Evolutionary conservation across 1,140 invertebrate genomes (phyloP).

Genomic region (Orchestia grillus): DNA sequence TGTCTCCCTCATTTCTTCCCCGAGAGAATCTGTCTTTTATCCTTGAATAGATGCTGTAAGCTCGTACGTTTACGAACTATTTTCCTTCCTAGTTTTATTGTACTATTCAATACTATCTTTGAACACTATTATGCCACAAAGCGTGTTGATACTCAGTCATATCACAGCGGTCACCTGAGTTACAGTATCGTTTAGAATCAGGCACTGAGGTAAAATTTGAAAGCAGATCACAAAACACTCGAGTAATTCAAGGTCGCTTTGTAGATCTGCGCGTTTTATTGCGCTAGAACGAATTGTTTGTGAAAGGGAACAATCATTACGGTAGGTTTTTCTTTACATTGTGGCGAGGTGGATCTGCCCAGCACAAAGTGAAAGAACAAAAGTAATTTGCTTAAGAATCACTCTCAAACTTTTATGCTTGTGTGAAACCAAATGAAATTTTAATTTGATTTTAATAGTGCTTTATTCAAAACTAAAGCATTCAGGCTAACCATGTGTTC

Average conservation of each 20-base stretch:
- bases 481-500: background rate
- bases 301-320: background rate
- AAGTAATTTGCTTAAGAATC: background rate
- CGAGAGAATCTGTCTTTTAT: too few relatives aligned
- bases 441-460: background rate
- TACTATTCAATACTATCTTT: background rate
- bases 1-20: too few relatives aligned
- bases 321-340: background rate
- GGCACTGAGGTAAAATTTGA: background rate
- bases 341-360: background rate
- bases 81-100: too few relatives aligned
- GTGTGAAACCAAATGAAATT: background rate
- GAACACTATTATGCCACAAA: background rate
- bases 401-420: background rate
- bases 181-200: background rate
- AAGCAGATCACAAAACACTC: background rate
- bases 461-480: background rate
- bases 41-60: too few relatives aligned
- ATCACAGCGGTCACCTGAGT: background rate
- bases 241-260: background rate
- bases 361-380: background rate
- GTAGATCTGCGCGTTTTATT: background rate
- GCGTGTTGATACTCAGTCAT: background rate
- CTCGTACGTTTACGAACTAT: too few relatives aligned
- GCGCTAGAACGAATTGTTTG: background rate